Conservation (phyloP, 1,140 invertebrate species). For the Trichonephila inaurata region DNA sequence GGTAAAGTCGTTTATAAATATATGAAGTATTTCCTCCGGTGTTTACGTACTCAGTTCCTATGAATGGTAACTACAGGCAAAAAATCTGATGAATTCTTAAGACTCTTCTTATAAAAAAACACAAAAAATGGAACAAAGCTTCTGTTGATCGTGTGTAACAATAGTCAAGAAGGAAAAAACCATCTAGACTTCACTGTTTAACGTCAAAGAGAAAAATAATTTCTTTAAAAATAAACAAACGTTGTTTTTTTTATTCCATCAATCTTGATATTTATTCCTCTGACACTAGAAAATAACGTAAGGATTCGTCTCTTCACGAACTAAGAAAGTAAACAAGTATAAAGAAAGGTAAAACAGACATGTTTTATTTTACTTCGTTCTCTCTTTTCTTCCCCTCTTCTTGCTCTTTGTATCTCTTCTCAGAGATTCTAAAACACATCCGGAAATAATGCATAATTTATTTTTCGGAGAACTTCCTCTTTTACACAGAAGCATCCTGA, state of each 20-base stretch:
- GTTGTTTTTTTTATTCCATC: not conserved
- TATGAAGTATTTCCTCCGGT: not conserved
- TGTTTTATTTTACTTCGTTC: not conserved
- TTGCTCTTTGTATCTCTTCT: not conserved
- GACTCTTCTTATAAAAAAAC: not conserved
- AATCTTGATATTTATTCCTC: not conserved
- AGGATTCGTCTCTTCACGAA: not conserved
- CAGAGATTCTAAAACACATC: not conserved
- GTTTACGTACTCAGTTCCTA: not conserved
- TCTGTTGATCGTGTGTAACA: not conserved
- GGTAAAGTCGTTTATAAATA: not conserved
- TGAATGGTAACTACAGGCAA: not conserved
- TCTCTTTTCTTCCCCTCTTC: too few species aligned
- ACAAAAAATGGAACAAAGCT: not conserved
- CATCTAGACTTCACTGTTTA: not conserved
- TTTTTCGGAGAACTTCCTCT: not conserved
- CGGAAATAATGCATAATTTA: not conserved
- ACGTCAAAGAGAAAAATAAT: not conserved
- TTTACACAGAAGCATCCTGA: not conserved
- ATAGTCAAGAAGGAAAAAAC: not conserved
- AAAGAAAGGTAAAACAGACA: not conserved
- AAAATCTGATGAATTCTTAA: constrained; percentile 9
- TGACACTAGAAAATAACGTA: not conserved
- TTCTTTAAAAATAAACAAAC: not conserved
- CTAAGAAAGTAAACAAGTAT: not conserved